These are phyloP conservation scores for Drosophila persimilis DNA, from an alignment of 1,140 invertebrate genomes.

Conservation along the genomic window DNA sequence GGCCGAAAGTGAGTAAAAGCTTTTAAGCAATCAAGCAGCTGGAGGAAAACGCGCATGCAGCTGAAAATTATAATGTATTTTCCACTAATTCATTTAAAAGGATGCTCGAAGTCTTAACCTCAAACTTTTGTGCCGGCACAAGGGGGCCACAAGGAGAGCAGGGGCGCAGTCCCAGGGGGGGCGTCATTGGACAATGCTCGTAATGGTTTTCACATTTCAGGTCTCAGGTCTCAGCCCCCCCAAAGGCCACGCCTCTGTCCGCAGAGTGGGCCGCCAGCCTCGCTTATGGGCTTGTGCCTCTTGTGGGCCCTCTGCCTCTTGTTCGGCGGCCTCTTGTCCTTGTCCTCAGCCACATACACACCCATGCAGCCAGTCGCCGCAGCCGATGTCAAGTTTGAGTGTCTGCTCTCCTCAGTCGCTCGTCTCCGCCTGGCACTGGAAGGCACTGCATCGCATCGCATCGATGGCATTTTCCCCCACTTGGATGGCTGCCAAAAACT, in stretches of 20 bases:
- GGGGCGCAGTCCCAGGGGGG: slow-evolving; percentile 8
- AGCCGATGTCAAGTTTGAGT: slow-evolving; percentile 61
- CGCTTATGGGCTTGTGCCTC: slow-evolving; percentile 14
- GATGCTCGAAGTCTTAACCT: slow-evolving; percentile 51
- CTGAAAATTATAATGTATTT: slow-evolving; percentile 62
- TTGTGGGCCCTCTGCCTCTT: neutral
- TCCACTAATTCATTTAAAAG: slow-evolving; percentile 68
- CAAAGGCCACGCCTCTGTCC: neutral
- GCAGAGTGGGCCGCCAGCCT: neutral
- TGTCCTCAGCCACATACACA: slow-evolving; percentile 34
- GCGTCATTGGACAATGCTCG: too few species aligned
- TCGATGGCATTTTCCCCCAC: slow-evolving; percentile 47
- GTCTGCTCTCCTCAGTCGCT: slow-evolving; percentile 31
- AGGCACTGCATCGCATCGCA: slow-evolving; percentile 48
- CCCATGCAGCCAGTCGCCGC: slow-evolving; percentile 12
- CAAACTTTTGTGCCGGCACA: slow-evolving; percentile 53
- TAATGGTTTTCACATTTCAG: slow-evolving; percentile 14
- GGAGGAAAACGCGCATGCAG: slow-evolving; percentile 42
- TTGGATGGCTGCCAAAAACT: slow-evolving; percentile 55
- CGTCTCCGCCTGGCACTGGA: slow-evolving; percentile 30
- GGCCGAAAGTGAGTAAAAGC: slow-evolving; percentile 28
- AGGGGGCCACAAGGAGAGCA: slow-evolving; percentile 7
- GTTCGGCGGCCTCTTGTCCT: slow-evolving; percentile 45
- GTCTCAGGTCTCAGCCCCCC: neutral
- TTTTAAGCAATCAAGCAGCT: slow-evolving; percentile 62